Evolutionary conservation across 1,140 invertebrate species (phyloP).

Genomic region (Daktulosphaira vitifoliae): DNA sequence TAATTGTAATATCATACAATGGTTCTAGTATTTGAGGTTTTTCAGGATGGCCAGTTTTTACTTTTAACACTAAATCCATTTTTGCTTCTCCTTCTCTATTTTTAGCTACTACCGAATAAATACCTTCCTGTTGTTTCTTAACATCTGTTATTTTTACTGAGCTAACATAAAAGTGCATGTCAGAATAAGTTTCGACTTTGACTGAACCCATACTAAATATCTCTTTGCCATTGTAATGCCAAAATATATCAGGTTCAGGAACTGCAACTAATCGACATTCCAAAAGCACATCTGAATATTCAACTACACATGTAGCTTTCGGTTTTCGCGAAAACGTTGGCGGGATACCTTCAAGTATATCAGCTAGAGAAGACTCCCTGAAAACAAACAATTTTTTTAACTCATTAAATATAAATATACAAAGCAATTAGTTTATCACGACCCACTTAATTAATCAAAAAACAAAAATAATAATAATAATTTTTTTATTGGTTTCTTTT

Average conservation of each 20-base stretch:
- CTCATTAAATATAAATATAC: neutral
- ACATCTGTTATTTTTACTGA: conserved; percentile 70
- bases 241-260: conserved; percentile 79
- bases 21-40: conserved; percentile 73
- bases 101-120: conserved; percentile 75
- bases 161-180: conserved; percentile 83
- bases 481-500: too few species aligned
- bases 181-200: conserved; percentile 65
- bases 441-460: too few species aligned
- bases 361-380: conserved; percentile 78
- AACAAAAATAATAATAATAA: too few species aligned
- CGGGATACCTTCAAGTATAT: conserved; percentile 84
- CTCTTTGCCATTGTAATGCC: conserved; percentile 67
- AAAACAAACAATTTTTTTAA: conserved; percentile 36
- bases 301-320: conserved; percentile 70
- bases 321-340: conserved; percentile 86
- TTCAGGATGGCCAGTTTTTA: conserved; percentile 64
- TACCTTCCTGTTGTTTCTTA: conserved; percentile 63
- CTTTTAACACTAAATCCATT: conserved; percentile 71
- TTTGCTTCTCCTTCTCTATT: conserved; percentile 84
- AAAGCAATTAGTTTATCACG: too few species aligned
- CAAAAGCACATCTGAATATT: conserved; percentile 67
- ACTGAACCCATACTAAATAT: conserved; percentile 59
- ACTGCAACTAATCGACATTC: conserved; percentile 79
- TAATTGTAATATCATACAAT: conserved; percentile 60